These are phyloP conservation scores for Leptodactylus fallax DNA, from an alignment of 2,797 vertebrate species.

Conservation along the genomic window DNA sequence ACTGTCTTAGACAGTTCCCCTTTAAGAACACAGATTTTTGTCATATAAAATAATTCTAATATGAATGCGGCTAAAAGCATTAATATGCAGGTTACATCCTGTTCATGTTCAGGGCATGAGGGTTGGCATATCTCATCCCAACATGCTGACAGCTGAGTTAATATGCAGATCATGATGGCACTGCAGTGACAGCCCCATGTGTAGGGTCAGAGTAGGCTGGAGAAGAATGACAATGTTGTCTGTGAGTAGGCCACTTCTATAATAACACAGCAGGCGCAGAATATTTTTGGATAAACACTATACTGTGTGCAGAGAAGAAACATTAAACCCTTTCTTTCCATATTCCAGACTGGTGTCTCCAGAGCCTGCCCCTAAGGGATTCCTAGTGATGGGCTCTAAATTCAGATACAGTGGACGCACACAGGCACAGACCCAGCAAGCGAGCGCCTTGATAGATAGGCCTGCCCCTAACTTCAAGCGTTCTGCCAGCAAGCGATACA, in stretches of 20 bases:
- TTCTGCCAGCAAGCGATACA: constrained; percentile 95
- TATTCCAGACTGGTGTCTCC: constrained; percentile 89
- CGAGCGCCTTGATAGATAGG: constrained; percentile 93
- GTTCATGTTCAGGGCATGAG: not conserved
- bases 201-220: not conserved
- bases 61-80: not conserved
- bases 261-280: not conserved
- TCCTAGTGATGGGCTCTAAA: constrained; percentile 98
- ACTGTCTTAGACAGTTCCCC: not conserved
- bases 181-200: constrained; percentile 16
- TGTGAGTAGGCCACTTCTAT: not conserved
- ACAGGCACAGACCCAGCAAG: constrained; percentile 94
- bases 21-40: not conserved
- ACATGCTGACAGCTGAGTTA: not conserved
- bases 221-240: constrained; percentile 6
- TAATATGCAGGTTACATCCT: constrained; percentile 3
- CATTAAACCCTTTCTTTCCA: not conserved
- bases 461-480: constrained; percentile 95
- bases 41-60: not conserved
- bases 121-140: constrained; percentile 3
- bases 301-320: not conserved
- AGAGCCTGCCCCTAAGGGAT: constrained; percentile 95
- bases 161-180: constrained; percentile 4
- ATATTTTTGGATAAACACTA: not conserved
- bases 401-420: constrained; percentile 97